phyloP scores from a whole-genome alignment of 2,113 vertebrate species.

The Motacilla alba region DNA sequence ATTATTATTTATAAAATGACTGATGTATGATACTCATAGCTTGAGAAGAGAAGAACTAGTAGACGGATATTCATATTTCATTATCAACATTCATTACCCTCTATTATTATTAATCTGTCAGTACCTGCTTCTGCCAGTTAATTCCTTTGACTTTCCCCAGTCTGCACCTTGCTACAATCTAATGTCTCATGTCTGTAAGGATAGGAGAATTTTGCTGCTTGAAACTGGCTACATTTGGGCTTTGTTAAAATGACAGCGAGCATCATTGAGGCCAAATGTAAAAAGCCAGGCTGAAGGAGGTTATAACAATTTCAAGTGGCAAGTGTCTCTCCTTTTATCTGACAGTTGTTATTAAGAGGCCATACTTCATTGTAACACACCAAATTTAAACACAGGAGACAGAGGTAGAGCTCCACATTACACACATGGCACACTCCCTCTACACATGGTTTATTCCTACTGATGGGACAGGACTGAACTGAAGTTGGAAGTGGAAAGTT shows the following conservation, averaged over 20 bases:
- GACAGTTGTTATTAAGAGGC: conserved; percentile 64
- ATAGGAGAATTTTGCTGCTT: conserved; percentile 66
- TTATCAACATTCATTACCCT: conserved; percentile 42
- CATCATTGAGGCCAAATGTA: conserved; percentile 66
- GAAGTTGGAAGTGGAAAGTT: neutral
- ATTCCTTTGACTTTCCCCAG: conserved; percentile 49
- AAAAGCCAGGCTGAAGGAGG: conserved; percentile 48
- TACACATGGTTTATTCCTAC: neutral
- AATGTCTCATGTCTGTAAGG: conserved; percentile 53
- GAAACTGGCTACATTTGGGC: conserved; percentile 71
- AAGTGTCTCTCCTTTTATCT: conserved; percentile 68
- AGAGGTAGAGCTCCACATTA: conserved; percentile 12
- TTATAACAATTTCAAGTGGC: conserved; percentile 67
- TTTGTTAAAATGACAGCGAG: conserved; percentile 66
- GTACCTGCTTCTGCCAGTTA: conserved; percentile 39
- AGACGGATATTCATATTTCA: conserved; percentile 29
- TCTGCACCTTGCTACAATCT: conserved; percentile 53
- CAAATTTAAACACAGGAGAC: conserved; percentile 32
- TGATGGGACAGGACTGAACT: neutral
- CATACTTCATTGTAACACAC: conserved; percentile 15
- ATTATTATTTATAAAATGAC: neutral
- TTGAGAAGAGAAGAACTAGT: neutral
- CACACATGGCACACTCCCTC: neutral
- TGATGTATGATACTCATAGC: neutral
- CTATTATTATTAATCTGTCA: conserved; percentile 61